Conservation (phyloP, 2,888 invertebrate species). For the Parnassius mnemosyne region DNA sequence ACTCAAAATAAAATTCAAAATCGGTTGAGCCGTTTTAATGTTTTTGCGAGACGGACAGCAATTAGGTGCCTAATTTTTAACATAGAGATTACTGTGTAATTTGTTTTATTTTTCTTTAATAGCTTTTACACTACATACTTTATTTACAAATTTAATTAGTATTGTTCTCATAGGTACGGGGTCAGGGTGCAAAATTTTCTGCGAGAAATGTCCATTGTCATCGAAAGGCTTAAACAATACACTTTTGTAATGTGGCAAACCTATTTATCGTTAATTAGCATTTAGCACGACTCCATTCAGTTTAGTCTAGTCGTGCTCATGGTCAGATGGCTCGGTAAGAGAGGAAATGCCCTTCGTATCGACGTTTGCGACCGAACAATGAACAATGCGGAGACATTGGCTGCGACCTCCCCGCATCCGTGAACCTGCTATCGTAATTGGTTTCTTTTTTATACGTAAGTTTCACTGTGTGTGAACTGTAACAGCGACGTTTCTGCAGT, state of each 20-base stretch:
- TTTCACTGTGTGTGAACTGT: neutral
- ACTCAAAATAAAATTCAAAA: no score
- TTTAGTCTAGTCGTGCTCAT: constrained; percentile 44
- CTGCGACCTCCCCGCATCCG: constrained; percentile 62
- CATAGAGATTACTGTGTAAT: no score
- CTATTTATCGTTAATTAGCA: constrained; percentile 21
- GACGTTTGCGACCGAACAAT: constrained; percentile 53
- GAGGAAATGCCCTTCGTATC: constrained; percentile 70
- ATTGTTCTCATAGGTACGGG: no score
- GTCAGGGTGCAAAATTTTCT: no score
- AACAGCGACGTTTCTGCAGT: neutral
- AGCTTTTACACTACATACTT: neutral
- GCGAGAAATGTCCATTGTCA: constrained; percentile 7
- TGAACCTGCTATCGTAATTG: constrained; percentile 43
- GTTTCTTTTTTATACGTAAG: neutral
- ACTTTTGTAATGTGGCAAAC: constrained; percentile 7
- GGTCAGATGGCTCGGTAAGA: constrained; percentile 54
- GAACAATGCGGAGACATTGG: constrained; percentile 67
- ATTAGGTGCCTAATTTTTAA: no score
- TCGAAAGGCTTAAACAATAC: constrained; percentile 1
- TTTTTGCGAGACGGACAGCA: no score
- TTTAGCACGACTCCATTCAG: constrained; percentile 18
- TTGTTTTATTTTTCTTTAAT: no score
- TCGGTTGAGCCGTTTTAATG: no score
- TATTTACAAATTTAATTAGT: neutral